Evolutionary conservation across 1,140 invertebrate species (phyloP).

Genomic region (Metaphire vulgaris): DNA sequence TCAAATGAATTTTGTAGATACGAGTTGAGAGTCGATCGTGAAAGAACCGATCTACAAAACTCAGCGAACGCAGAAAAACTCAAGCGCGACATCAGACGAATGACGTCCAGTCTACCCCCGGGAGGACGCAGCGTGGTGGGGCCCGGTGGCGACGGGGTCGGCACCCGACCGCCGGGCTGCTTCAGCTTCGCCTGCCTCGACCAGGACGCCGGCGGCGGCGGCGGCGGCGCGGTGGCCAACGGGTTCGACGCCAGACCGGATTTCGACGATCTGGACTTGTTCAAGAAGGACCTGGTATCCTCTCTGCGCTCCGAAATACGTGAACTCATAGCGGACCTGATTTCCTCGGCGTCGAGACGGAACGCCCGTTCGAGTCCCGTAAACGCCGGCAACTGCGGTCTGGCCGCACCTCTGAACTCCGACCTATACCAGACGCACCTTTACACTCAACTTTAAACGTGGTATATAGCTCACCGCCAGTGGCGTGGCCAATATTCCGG

Average conservation of each 20-base stretch:
- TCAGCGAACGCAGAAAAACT: neutral
- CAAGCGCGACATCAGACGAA: neutral
- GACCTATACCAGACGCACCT: slow-evolving; percentile 53
- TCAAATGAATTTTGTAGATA: no score
- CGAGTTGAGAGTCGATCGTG: neutral
- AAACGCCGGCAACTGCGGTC: slow-evolving; percentile 27
- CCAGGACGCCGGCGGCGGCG: neutral
- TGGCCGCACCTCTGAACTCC: slow-evolving; percentile 33
- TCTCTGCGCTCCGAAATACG: slow-evolving; percentile 44
- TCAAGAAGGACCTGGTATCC: slow-evolving; percentile 47
- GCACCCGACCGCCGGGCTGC: neutral
- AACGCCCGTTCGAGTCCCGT: slow-evolving; percentile 15
- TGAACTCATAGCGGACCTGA: slow-evolving; percentile 35
- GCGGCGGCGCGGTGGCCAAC: neutral
- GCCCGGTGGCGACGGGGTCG: neutral
- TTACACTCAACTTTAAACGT: slow-evolving; percentile 48
- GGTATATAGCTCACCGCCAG: no score
- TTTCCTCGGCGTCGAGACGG: slow-evolving; percentile 22
- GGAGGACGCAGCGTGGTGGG: no score
- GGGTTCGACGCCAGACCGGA: slow-evolving; percentile 32
- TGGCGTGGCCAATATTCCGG: no score
- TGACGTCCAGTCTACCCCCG: neutral
- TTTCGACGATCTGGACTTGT: slow-evolving; percentile 42
- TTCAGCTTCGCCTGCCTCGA: neutral
- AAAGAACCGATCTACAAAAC: neutral